Conservation (phyloP, 1,140 invertebrate species). For the Galendromus occidentalis region DNA sequence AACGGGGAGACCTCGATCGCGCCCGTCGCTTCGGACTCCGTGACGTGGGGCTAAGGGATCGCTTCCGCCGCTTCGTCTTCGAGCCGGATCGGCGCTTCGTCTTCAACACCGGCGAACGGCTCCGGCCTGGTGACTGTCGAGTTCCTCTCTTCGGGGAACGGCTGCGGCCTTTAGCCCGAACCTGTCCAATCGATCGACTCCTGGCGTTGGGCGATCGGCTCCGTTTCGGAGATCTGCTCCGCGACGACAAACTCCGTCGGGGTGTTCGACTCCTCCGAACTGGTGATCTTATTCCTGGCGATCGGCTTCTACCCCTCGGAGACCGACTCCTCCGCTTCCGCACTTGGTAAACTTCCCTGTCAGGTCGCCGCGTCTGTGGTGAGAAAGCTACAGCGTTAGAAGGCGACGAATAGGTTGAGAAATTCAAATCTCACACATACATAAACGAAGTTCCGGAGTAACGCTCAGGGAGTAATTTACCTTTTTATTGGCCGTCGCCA, state of each 20-base stretch:
- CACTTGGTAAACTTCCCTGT: neutral
- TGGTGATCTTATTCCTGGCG: neutral
- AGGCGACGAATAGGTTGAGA: no score
- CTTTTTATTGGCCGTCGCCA: neutral
- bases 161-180: no score
- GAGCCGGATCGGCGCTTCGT: neutral
- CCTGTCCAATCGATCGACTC: no score
- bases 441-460: neutral
- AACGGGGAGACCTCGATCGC: neutral
- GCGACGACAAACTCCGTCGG: no score
- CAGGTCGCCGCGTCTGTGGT: neutral
- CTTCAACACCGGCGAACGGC: no score
- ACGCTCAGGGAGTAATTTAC: neutral
- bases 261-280: neutral
- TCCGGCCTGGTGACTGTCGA: no score
- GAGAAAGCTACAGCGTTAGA: no score
- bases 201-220: no score
- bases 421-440: neutral
- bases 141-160: no score
- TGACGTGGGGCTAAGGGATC: neutral
- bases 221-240: no score
- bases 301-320: no score
- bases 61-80: neutral
- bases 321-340: neutral
- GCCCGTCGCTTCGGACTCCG: neutral